These are phyloP conservation scores for Drosophila koepferae DNA, from an alignment of 2,888 invertebrate genomes.

Conservation along the genomic window DNA sequence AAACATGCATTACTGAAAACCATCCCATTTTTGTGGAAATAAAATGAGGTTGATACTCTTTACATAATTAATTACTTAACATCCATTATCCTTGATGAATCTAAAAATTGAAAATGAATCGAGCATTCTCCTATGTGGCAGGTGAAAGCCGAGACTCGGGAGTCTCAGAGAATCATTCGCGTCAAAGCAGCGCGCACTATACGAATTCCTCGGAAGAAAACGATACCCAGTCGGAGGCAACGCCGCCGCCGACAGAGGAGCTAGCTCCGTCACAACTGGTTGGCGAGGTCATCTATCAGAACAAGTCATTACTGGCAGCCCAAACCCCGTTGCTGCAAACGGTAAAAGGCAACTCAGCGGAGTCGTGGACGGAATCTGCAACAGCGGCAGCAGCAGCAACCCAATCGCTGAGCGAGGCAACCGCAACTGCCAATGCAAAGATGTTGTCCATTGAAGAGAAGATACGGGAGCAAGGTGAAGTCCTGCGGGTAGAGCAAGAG, in stretches of 20 bases:
- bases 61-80: too few relatives aligned
- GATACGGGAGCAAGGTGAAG: constrained; percentile 90
- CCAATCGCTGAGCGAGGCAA: constrained; percentile 85
- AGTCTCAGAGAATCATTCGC: constrained; percentile 90
- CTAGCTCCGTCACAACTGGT: constrained; percentile 26
- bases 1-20: too few relatives aligned
- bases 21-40: too few relatives aligned
- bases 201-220: constrained; percentile 91
- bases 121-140: constrained; percentile 14
- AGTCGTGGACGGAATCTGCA: constrained; percentile 83
- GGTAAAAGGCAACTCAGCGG: constrained; percentile 81
- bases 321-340: constrained; percentile 80
- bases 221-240: constrained; percentile 84
- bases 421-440: constrained; percentile 85
- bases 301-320: constrained; percentile 72
- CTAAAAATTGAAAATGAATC: neutral
- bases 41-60: too few relatives aligned
- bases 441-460: constrained; percentile 88
- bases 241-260: constrained; percentile 59
- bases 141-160: constrained; percentile 92
- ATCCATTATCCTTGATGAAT: neutral
- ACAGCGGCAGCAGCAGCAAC: constrained; percentile 82
- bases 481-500: constrained; percentile 92
- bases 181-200: constrained; percentile 93
- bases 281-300: constrained; percentile 76